Percentiles rank a stretch among this genome's conserved stretches.
Evolutionary conservation across 2,888 invertebrate genomes (phyloP).

Genomic region (Bombyx huttoni): DNA sequence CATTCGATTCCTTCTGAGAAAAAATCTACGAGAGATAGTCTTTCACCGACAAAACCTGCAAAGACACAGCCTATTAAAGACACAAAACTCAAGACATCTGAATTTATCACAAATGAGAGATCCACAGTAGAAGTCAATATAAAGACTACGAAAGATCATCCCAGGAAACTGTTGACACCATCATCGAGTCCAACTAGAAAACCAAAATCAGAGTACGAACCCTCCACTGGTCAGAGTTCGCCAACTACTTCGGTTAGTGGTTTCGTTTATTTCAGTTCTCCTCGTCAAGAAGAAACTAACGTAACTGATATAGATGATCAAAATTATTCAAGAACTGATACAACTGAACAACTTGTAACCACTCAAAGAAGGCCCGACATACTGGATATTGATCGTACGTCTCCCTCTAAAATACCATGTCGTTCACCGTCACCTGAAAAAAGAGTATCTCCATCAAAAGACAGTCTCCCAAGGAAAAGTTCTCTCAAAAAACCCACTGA

Average conservation of each 20-base stretch:
- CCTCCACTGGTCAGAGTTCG: slow-evolving; percentile 61
- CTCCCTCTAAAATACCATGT: slow-evolving; percentile 56
- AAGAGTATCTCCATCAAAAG: slow-evolving; percentile 29
- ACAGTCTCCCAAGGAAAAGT: slow-evolving; percentile 54
- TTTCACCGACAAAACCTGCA: slow-evolving; percentile 31
- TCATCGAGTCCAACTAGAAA: slow-evolving; percentile 64
- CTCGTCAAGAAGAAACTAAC: slow-evolving; percentile 29
- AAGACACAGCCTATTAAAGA: slow-evolving; percentile 26
- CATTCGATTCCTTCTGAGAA: slow-evolving; percentile 19
- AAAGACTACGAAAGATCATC: slow-evolving; percentile 26
- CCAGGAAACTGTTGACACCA: slow-evolving; percentile 59
- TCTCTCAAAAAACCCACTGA: slow-evolving; percentile 54
- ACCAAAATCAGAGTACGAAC: slow-evolving; percentile 40
- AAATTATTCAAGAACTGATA: slow-evolving; percentile 19
- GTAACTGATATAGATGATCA: slow-evolving; percentile 51
- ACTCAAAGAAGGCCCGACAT: slow-evolving; percentile 22
- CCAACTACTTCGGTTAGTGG: slow-evolving; percentile 72
- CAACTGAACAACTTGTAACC: slow-evolving; percentile 15
- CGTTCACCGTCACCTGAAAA: slow-evolving; percentile 54
- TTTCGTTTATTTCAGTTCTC: slow-evolving; percentile 57
- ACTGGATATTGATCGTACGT: slow-evolving; percentile 26
- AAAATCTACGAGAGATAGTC: slow-evolving; percentile 23
- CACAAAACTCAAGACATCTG: slow-evolving; percentile 31
- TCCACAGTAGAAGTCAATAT: slow-evolving; percentile 37
- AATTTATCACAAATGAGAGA: slow-evolving; percentile 43